phyloP scores from a whole-genome alignment of 2,113 vertebrate genomes.

The Capreolus pygargus region DNA sequence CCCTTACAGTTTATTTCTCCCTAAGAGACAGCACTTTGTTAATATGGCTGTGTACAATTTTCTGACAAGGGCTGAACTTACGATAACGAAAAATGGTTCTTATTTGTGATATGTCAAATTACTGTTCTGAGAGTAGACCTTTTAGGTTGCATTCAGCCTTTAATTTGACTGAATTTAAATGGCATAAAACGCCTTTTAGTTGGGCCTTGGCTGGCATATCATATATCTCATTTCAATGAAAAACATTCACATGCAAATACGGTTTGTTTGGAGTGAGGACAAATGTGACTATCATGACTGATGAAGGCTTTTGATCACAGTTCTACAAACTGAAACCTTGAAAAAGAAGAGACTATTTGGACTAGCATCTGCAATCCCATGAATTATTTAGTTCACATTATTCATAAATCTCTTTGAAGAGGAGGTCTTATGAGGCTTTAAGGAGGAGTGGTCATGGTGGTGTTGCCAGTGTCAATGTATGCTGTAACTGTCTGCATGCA shows the following conservation, averaged over 20 bases:
- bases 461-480: conserved; percentile 67
- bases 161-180: conserved; percentile 87
- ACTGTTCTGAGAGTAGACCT: conserved; percentile 82
- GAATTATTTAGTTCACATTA: conserved; percentile 86
- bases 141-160: conserved; percentile 84
- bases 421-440: conserved; percentile 75
- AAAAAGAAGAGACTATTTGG: conserved; percentile 84
- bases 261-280: conserved; percentile 88
- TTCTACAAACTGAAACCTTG: conserved; percentile 81
- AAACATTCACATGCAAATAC: conserved; percentile 96
- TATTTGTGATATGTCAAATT: conserved; percentile 86
- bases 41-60: conserved; percentile 75
- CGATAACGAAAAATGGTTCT: conserved; percentile 74
- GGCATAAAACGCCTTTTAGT: conserved; percentile 83
- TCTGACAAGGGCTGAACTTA: conserved; percentile 78
- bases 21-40: conserved; percentile 72
- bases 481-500: conserved; percentile 16
- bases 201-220: conserved; percentile 84
- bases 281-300: conserved; percentile 85
- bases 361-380: conserved; percentile 80
- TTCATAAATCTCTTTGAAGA: conserved; percentile 84
- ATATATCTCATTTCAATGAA: conserved; percentile 86
- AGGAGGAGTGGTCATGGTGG: conserved; percentile 66
- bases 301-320: conserved; percentile 88
- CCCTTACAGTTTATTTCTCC: conserved; percentile 57